Evolutionary conservation across 2,888 invertebrate genomes (phyloP).

Genomic region (Yponomeuta evonymella): DNA sequence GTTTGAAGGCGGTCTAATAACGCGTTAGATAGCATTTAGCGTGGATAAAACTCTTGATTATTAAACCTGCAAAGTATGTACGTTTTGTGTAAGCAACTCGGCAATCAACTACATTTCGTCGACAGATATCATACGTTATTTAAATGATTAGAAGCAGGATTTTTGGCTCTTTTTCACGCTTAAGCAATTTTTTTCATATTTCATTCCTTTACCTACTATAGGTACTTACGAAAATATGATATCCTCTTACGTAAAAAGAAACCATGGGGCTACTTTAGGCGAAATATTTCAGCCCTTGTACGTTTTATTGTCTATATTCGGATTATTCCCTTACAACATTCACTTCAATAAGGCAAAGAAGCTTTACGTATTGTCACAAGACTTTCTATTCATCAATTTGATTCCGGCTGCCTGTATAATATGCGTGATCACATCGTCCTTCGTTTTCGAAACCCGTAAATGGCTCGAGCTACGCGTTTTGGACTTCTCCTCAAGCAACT

Average conservation of each 20-base stretch:
- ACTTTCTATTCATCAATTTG: conserved; percentile 48
- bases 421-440: conserved; percentile 35
- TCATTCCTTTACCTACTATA: not conserved
- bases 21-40: not conserved
- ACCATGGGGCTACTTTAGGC: not conserved
- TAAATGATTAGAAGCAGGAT: too few species aligned
- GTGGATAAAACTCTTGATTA: not conserved
- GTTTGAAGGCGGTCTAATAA: not conserved
- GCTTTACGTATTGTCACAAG: conserved; percentile 33
- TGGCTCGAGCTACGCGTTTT: conserved; percentile 34
- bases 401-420: conserved; percentile 38
- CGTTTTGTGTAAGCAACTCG: not conserved
- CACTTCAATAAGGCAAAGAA: conserved; percentile 30
- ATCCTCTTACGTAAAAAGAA: not conserved
- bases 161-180: too few species aligned
- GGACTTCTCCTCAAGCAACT: conserved; percentile 40
- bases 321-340: conserved; percentile 43
- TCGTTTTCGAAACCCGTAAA: conserved; percentile 38
- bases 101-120: not conserved
- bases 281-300: conserved; percentile 38
- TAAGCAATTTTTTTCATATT: not conserved
- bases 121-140: not conserved
- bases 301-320: conserved; percentile 32
- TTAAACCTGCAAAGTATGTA: not conserved
- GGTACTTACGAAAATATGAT: not conserved